These are phyloP conservation scores for Heliothis subflexa DNA, from an alignment of 1,140 invertebrate genomes.

Conservation along the genomic window DNA sequence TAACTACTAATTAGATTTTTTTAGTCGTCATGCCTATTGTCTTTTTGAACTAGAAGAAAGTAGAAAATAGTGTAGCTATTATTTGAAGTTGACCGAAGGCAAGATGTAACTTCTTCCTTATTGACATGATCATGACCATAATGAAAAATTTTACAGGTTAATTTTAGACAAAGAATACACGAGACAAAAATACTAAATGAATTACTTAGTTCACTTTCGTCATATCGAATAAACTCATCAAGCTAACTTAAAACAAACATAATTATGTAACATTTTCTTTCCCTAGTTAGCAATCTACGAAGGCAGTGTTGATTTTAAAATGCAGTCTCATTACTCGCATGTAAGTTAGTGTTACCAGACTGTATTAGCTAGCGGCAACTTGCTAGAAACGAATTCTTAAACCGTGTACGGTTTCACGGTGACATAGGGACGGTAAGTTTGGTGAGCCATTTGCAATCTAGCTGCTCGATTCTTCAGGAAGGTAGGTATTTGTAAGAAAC, in stretches of 20 bases:
- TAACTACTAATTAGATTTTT: too few species aligned
- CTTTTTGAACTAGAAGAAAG: too few species aligned
- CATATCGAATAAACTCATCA: background rate
- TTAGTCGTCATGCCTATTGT: too few species aligned
- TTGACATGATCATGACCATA: too few species aligned
- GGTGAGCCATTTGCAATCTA: background rate
- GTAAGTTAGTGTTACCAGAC: conserved; percentile 51
- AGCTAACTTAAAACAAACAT: background rate
- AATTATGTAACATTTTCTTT: conserved; percentile 11
- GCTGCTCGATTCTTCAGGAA: too few species aligned
- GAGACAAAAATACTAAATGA: background rate
- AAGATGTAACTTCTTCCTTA: too few species aligned
- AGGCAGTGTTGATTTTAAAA: conserved; percentile 46
- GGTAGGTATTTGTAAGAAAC: too few species aligned
- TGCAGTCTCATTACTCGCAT: conserved; percentile 44
- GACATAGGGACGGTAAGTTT: conserved; percentile 17
- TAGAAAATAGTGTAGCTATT: too few species aligned
- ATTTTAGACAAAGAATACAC: background rate
- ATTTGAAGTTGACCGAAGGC: too few species aligned
- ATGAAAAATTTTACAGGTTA: too few species aligned
- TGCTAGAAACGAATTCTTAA: conserved; percentile 55
- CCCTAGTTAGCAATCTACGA: background rate
- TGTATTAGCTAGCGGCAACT: conserved; percentile 42
- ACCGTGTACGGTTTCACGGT: conserved; percentile 9
- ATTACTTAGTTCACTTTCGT: background rate